A percentile compares a stretch with the other conserved stretches of the same genome.
These are phyloP conservation scores for Nomada fucata DNA, from an alignment of 2,888 invertebrate species.

Conservation along the genomic window DNA sequence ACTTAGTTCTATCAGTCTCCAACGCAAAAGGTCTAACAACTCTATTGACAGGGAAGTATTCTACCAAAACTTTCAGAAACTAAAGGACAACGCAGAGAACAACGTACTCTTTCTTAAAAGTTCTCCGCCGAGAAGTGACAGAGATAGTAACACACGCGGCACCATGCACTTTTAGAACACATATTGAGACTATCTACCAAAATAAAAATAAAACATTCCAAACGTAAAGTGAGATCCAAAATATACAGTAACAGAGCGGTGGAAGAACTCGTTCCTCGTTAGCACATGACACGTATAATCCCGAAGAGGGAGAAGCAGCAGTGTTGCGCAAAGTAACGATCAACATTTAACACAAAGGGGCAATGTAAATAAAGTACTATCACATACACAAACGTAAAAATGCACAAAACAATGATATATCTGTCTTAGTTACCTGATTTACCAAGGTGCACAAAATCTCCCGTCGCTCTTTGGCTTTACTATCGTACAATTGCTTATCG, in stretches of 20 bases:
- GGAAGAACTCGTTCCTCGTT: background rate
- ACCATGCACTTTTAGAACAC: too few species aligned
- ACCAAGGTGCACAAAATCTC: constrained; percentile 58
- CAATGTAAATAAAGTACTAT: constrained; percentile 11
- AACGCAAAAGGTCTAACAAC: background rate
- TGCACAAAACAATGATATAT: background rate
- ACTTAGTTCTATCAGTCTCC: constrained; percentile 3
- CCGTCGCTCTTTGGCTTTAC: constrained; percentile 56
- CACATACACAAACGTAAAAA: constrained; percentile 17
- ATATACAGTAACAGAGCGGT: background rate
- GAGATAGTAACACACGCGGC: background rate
- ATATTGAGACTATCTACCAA: background rate
- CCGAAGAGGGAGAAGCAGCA: constrained; percentile 12
- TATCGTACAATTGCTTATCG: constrained; percentile 60
- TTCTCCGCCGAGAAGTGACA: background rate
- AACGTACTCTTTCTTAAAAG: background rate
- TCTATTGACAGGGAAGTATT: background rate
- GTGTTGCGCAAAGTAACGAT: constrained; percentile 13
- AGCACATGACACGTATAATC: constrained; percentile 8
- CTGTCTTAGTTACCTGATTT: constrained; percentile 72
- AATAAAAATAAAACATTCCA: constrained; percentile 15
- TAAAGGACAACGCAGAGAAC: background rate
- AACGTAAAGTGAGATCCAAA: background rate
- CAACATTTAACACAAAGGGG: constrained; percentile 37
- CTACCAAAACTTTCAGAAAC: background rate